Evolutionary conservation across 1,140 invertebrate genomes (phyloP).

Genomic region (Leucophenga varia): DNA sequence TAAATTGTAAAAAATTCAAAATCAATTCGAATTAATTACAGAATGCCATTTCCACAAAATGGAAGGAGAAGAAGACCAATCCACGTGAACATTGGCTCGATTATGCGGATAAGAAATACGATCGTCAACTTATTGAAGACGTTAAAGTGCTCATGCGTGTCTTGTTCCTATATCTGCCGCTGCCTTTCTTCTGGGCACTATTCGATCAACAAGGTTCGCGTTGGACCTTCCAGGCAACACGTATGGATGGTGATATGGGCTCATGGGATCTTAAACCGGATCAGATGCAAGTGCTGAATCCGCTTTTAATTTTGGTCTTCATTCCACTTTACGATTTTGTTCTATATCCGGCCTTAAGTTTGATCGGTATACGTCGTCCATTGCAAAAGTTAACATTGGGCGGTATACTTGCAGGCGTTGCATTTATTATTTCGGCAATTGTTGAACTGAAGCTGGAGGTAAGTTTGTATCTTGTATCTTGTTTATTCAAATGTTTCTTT

Average conservation of each 20-base stretch:
- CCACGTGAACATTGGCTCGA: constrained; percentile 76
- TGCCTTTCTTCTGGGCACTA: constrained; percentile 83
- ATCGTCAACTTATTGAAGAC: constrained; percentile 67
- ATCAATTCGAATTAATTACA: constrained; percentile 63
- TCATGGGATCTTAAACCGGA: constrained; percentile 71
- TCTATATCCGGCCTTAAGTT: constrained; percentile 65
- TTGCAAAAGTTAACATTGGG: constrained; percentile 68
- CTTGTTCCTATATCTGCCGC: constrained; percentile 73
- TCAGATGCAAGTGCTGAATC: constrained; percentile 80
- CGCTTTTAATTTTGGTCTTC: constrained; percentile 73
- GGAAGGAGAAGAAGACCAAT: constrained; percentile 61
- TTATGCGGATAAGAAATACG: constrained; percentile 75
- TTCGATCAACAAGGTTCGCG: constrained; percentile 85
- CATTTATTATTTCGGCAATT: constrained; percentile 86
- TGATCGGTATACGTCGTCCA: constrained; percentile 58
- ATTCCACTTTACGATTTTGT: constrained; percentile 78
- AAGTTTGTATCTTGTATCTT: constrained; percentile 14
- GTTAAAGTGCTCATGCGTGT: constrained; percentile 69
- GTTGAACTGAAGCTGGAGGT: constrained; percentile 78
- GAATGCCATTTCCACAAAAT: constrained; percentile 69
- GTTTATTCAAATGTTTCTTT: no score
- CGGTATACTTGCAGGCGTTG: constrained; percentile 76
- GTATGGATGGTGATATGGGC: constrained; percentile 82
- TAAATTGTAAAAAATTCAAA: no score
- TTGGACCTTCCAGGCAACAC: constrained; percentile 92